Percentiles rank a stretch among this genome's conserved stretches.
Evolutionary conservation across 2,797 vertebrate genomes (phyloP).

Genomic region (Crotalus adamanteus): DNA sequence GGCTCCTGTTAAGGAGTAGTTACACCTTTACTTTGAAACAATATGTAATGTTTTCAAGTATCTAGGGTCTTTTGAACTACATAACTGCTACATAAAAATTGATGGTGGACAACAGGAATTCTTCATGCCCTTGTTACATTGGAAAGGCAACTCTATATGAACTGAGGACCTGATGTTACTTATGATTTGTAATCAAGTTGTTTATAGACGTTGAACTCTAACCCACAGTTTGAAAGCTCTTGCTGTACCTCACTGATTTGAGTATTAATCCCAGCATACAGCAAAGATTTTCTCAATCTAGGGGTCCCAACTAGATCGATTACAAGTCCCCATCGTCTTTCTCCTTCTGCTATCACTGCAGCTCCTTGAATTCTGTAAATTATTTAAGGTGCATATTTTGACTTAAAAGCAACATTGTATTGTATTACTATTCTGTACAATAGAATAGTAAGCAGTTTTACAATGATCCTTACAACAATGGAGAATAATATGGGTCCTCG

Average conservation of each 20-base stretch:
- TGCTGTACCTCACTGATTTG: not conserved
- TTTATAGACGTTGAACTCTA: not conserved
- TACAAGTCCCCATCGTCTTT: not conserved
- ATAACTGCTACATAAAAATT: not conserved
- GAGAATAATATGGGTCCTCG: conserved; percentile 85
- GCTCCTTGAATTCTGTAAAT: not conserved
- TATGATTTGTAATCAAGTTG: not conserved
- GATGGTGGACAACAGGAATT: not conserved
- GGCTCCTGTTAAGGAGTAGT: not conserved
- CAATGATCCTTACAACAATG: conserved; percentile 78
- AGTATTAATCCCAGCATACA: not conserved
- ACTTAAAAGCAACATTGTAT: not conserved
- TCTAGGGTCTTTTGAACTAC: not conserved
- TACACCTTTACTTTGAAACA: not conserved
- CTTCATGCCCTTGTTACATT: not conserved
- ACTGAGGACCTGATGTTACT: not conserved
- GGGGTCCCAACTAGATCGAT: not conserved
- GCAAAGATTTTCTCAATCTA: not conserved
- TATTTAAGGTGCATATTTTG: not conserved
- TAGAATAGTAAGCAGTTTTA: not conserved
- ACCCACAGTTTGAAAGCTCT: not conserved
- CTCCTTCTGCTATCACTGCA: not conserved
- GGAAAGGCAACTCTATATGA: not conserved
- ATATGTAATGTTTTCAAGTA: not conserved
- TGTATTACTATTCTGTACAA: no score